Percentiles rank a stretch among this genome's conserved stretches.
These are phyloP conservation scores for Bagarius yarrelli DNA, from an alignment of 2,113 vertebrate genomes.

Conservation along the genomic window DNA sequence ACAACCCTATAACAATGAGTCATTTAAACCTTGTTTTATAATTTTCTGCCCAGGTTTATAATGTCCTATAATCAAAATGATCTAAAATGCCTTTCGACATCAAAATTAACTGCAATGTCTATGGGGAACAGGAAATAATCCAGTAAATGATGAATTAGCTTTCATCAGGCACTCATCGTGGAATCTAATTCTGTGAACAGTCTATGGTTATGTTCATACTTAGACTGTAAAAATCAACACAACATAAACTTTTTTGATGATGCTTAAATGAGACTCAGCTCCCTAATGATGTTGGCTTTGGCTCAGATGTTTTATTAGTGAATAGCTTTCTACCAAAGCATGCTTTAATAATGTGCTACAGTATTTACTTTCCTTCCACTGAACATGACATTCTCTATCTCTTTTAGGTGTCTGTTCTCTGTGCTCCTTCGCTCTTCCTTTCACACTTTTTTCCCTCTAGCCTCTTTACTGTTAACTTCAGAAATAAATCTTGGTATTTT, in stretches of 20 bases:
- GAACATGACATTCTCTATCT: slow-evolving; percentile 51
- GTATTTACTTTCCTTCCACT: slow-evolving; percentile 61
- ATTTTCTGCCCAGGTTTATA: slow-evolving; percentile 23
- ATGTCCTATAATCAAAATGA: slow-evolving; percentile 12
- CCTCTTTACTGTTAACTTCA: neutral
- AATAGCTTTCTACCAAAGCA: slow-evolving; percentile 77
- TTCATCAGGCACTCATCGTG: slow-evolving; percentile 48
- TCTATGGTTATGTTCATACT: slow-evolving; percentile 56
- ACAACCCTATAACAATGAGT: slow-evolving; percentile 35
- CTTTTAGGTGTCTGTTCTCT: slow-evolving; percentile 42
- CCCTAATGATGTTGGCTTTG: slow-evolving; percentile 69
- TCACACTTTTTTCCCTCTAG: neutral
- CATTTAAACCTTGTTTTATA: slow-evolving; percentile 23
- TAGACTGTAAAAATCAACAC: slow-evolving; percentile 59
- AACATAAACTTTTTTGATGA: slow-evolving; percentile 60
- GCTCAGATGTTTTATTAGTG: slow-evolving; percentile 79
- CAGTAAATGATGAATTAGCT: slow-evolving; percentile 58
- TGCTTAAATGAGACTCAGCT: slow-evolving; percentile 69
- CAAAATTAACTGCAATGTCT: slow-evolving; percentile 60
- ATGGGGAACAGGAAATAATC: slow-evolving; percentile 58
- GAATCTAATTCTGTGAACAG: slow-evolving; percentile 40
- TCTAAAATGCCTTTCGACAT: slow-evolving; percentile 59
- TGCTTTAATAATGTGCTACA: slow-evolving; percentile 74
- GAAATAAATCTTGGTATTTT: neutral
- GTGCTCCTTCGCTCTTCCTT: neutral